Conservation (phyloP, 2,888 invertebrate genomes). For the Pyralis farinalis region DNA sequence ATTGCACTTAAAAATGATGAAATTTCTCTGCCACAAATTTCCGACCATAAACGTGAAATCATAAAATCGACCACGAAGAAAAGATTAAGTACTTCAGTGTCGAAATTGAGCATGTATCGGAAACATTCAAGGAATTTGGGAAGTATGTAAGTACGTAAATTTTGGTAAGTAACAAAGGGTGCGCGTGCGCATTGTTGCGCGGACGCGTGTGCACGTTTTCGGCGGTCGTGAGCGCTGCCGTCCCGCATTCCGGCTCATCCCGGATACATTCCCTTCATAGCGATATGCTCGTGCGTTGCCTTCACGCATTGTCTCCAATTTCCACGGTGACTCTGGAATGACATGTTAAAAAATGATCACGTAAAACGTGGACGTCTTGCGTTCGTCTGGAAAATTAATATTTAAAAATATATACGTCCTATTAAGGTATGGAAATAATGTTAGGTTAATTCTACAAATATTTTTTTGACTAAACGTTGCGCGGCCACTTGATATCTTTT, state of each 20-base stretch:
- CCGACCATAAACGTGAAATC: not conserved
- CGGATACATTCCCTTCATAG: constrained; percentile 60
- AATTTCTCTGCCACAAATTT: no score
- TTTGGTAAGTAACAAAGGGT: constrained; percentile 21
- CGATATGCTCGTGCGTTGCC: constrained; percentile 61
- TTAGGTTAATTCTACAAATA: no score
- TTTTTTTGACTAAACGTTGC: no score
- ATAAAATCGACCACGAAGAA: not conserved
- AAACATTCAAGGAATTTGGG: constrained; percentile 15
- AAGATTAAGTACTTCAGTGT: not conserved
- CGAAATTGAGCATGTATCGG: not conserved
- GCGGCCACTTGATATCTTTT: no score
- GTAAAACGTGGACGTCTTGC: not conserved
- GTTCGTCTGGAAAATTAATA: not conserved
- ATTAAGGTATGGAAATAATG: no score
- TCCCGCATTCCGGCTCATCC: constrained; percentile 38
- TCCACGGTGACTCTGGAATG: constrained; percentile 41
- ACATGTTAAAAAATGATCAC: constrained; percentile 16
- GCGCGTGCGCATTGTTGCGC: constrained; percentile 23
- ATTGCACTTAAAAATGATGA: no score
- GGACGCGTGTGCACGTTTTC: constrained; percentile 60
- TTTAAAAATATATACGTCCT: no score
- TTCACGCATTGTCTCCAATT: constrained; percentile 52
- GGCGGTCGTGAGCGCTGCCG: constrained; percentile 41
- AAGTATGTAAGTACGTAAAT: constrained; percentile 22